phyloP scores from a whole-genome alignment of 1,140 invertebrate genomes.

The Antheraea pernyi region DNA sequence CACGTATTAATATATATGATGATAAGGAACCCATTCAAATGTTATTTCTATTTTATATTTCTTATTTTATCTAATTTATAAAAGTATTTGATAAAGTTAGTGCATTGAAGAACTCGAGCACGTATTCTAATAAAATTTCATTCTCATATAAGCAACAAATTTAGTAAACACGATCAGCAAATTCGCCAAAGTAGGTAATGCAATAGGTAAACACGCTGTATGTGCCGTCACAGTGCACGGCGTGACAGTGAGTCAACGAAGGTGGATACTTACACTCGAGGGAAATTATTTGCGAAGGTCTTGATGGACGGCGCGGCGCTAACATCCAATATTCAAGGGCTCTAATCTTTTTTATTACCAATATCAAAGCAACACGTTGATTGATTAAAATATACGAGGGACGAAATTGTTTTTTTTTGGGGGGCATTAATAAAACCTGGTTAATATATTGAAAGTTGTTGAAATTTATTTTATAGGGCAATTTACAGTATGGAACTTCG shows the following conservation, averaged over 20 bases:
- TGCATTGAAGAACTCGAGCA: not conserved
- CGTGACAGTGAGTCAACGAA: not conserved
- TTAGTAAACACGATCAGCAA: conserved; percentile 23
- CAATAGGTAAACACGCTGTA: conserved; percentile 17
- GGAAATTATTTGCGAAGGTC: not conserved
- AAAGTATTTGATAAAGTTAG: not conserved
- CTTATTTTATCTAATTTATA: not conserved
- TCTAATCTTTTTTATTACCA: not conserved
- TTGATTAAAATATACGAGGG: not conserved
- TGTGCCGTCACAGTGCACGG: conserved; percentile 11
- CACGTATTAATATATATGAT: too few relatives aligned
- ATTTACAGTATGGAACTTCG: too few relatives aligned
- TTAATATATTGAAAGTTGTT: not conserved
- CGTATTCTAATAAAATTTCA: conserved; percentile 1
- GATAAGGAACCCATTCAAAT: not conserved
- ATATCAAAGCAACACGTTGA: not conserved
- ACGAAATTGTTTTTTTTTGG: too few relatives aligned
- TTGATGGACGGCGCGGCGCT: not conserved
- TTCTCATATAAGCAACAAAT: conserved; percentile 17
- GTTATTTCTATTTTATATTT: not conserved
- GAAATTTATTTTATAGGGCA: too few relatives aligned
- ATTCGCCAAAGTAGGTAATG: conserved; percentile 22
- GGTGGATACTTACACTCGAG: not conserved
- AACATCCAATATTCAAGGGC: not conserved
- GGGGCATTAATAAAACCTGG: too few relatives aligned